A percentile compares a stretch with the other conserved stretches of the same genome.
Conservation (phyloP, 2,797 vertebrate genomes). For the Petrocephalus schoutedeni region DNA sequence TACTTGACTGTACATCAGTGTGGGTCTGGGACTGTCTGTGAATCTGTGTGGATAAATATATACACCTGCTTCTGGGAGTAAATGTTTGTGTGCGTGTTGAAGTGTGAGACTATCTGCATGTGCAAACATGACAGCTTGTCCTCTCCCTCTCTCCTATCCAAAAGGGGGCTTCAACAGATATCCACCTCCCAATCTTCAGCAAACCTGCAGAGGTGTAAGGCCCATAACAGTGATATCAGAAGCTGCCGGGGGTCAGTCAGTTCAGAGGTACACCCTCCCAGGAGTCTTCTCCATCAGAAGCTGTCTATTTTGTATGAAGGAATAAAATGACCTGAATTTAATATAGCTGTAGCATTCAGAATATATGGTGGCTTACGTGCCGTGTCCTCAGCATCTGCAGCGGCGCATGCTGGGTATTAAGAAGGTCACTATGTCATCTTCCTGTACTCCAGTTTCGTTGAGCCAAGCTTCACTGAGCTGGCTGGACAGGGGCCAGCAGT, state of each 20-base stretch:
- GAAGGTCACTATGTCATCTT: neutral
- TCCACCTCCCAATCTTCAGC: constrained; percentile 51
- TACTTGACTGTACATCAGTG: neutral
- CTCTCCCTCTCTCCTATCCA: constrained; percentile 12
- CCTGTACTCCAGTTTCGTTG: neutral
- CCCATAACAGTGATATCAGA: neutral
- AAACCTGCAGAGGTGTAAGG: constrained; percentile 52
- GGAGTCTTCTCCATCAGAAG: neutral
- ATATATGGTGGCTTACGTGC: neutral
- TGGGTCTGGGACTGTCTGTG: neutral
- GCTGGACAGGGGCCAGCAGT: constrained; percentile 15
- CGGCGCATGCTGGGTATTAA: neutral
- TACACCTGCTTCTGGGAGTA: neutral
- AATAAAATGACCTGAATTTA: neutral
- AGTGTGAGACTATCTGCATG: neutral
- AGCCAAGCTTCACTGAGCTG: neutral
- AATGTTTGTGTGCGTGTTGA: neutral
- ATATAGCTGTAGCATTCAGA: neutral
- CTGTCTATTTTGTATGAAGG: neutral
- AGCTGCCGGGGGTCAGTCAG: neutral
- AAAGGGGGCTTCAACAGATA: constrained; percentile 67
- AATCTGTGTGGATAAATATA: neutral
- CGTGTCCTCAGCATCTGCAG: neutral
- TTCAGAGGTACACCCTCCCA: constrained; percentile 31
- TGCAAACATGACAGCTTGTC: neutral